Percentiles rank a stretch among this genome's conserved stretches.
phyloP scores from a whole-genome alignment of 2,113 vertebrate genomes.

The Climacteris rufus region DNA sequence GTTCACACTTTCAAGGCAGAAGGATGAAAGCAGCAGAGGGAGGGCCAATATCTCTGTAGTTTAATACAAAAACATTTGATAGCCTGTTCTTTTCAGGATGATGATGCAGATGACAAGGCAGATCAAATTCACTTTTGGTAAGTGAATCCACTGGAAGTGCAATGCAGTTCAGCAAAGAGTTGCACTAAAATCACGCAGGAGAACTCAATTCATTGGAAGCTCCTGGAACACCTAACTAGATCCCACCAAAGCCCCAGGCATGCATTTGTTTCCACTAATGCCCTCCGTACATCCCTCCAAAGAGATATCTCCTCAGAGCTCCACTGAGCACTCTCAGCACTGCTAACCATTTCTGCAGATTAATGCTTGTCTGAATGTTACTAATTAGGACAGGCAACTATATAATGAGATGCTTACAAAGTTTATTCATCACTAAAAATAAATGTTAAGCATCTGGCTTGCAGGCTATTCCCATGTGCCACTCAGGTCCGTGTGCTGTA shows the following conservation, averaged over 20 bases:
- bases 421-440: slow-evolving; percentile 67
- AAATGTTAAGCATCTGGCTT: slow-evolving; percentile 55
- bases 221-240: background rate
- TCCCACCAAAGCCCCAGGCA: background rate
- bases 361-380: slow-evolving; percentile 51
- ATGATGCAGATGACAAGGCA: background rate
- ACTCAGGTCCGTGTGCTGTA: background rate
- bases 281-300: background rate
- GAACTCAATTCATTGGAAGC: background rate
- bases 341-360: background rate
- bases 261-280: background rate
- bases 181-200: background rate
- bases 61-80: background rate
- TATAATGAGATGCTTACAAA: slow-evolving; percentile 63
- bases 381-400: slow-evolving; percentile 50
- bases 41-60: background rate
- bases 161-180: background rate
- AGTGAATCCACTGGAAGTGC: background rate
- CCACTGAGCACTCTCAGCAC: background rate
- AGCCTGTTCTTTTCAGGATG: background rate
- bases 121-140: background rate
- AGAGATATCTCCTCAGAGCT: background rate
- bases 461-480: slow-evolving; percentile 50
- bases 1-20: background rate
- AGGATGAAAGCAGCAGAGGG: background rate